phyloP scores from a whole-genome alignment of 2,797 vertebrate species.

The Rhinophrynus dorsalis region DNA sequence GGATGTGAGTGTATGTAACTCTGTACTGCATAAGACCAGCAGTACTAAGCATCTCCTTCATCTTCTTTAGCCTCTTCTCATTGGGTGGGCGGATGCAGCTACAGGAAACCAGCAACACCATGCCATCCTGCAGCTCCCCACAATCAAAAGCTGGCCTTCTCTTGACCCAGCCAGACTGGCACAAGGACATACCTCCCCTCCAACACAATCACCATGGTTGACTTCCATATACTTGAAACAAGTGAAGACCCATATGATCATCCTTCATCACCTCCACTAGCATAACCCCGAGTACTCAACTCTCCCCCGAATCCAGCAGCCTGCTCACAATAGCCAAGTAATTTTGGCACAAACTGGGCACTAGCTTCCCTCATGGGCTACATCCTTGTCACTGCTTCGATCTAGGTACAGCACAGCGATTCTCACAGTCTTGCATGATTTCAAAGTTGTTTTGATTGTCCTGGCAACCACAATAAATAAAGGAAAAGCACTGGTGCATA shows the following conservation, averaged over 20 bases:
- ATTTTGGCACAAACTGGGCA: slow-evolving; percentile 87
- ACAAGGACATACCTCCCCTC: slow-evolving; percentile 87
- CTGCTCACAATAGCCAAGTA: slow-evolving; percentile 93
- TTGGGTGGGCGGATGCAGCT: slow-evolving; percentile 85
- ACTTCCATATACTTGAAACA: slow-evolving; percentile 92
- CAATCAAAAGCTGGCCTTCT: slow-evolving; percentile 86
- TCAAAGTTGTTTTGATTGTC: slow-evolving; percentile 91
- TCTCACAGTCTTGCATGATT: slow-evolving; percentile 83
- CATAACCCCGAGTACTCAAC: slow-evolving; percentile 85
- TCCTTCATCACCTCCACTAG: slow-evolving; percentile 91
- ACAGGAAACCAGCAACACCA: slow-evolving; percentile 85
- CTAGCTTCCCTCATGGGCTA: slow-evolving; percentile 81
- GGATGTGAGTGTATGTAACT: too few relatives aligned
- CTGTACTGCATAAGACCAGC: too few relatives aligned
- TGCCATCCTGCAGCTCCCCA: slow-evolving; percentile 93
- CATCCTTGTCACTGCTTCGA: slow-evolving; percentile 81
- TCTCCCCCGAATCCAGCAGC: slow-evolving; percentile 89
- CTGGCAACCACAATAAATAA: slow-evolving; percentile 87
- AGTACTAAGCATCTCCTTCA: slow-evolving; percentile 81
- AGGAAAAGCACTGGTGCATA: slow-evolving; percentile 85
- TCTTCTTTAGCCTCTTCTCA: slow-evolving; percentile 85
- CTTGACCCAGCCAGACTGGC: slow-evolving; percentile 79
- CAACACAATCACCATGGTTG: slow-evolving; percentile 80
- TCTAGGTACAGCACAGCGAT: slow-evolving; percentile 82
- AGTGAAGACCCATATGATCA: slow-evolving; percentile 91